phyloP scores from a whole-genome alignment of 2,113 vertebrate genomes.

The Sturnira hondurensis region DNA sequence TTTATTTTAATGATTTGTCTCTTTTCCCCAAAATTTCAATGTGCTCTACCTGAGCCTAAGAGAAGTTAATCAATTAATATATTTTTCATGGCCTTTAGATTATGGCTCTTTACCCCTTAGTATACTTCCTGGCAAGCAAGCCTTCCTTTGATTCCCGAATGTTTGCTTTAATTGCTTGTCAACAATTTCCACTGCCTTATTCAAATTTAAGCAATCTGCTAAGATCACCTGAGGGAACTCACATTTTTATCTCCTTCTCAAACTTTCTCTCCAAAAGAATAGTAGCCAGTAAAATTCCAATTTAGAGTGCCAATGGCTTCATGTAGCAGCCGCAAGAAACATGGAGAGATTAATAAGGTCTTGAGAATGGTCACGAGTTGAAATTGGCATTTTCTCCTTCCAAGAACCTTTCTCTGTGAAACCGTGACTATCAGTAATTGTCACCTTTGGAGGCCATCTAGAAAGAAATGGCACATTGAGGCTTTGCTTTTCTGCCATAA shows the following conservation, averaged over 20 bases:
- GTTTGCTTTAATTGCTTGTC: neutral
- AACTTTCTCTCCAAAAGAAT: neutral
- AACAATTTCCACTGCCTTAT: neutral
- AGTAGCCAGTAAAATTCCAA: slow-evolving; percentile 35
- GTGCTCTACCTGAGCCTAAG: neutral
- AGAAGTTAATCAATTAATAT: neutral
- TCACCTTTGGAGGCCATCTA: slow-evolving; percentile 56
- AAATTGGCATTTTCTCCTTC: slow-evolving; percentile 9
- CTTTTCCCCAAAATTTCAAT: neutral
- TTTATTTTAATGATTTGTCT: neutral
- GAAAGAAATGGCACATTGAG: slow-evolving; percentile 48
- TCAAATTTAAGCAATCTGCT: neutral
- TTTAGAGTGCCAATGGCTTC: neutral
- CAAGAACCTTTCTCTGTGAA: slow-evolving; percentile 34
- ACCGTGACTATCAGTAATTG: slow-evolving; percentile 46
- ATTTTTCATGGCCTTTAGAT: neutral
- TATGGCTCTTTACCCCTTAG: neutral
- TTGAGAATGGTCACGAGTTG: neutral
- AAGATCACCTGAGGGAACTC: neutral
- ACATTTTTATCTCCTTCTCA: slow-evolving; percentile 18
- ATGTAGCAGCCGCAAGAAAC: neutral
- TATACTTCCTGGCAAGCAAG: neutral
- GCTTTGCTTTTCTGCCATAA: slow-evolving; percentile 48
- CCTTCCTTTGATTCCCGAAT: neutral
- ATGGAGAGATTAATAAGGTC: slow-evolving; percentile 24